Conservation (phyloP, 2,797 vertebrate genomes). For the Peromyscus melanophrys region DNA sequence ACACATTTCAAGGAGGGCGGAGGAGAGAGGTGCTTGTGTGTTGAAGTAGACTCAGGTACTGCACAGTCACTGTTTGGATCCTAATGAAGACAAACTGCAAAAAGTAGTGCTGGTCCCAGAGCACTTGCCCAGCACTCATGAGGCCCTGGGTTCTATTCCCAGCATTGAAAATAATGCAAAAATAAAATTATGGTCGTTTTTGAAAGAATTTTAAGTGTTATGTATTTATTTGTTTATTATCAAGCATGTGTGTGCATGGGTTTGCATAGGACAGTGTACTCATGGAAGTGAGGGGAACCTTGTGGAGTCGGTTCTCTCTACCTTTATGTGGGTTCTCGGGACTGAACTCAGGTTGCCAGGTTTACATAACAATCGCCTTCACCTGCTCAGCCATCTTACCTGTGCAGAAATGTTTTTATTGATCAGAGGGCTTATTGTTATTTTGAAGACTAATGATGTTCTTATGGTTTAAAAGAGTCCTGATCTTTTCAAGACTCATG, state of each 20-base stretch:
- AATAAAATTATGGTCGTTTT: not conserved
- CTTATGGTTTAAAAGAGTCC: not conserved
- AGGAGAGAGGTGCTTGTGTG: not conserved
- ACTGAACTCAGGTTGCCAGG: not conserved
- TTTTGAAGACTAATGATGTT: conserved; percentile 7
- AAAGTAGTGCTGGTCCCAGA: not conserved
- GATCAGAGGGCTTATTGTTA: not conserved
- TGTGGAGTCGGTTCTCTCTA: not conserved
- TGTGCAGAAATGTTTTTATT: conserved; percentile 9
- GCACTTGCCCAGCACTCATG: not conserved
- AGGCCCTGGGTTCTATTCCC: too few relatives aligned
- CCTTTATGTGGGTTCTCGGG: not conserved
- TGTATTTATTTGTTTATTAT: not conserved
- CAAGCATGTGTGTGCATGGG: not conserved
- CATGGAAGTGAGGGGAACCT: not conserved
- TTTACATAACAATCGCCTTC: not conserved
- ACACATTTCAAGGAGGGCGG: not conserved
- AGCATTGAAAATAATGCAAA: not conserved
- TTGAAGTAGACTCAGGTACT: not conserved
- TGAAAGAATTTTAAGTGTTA: not conserved
- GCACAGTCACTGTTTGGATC: not conserved
- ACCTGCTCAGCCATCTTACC: not conserved
- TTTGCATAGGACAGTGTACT: not conserved
- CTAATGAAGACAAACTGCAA: not conserved
- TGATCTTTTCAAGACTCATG: conserved; percentile 35